Percentiles rank a stretch among this genome's conserved stretches.
These are phyloP conservation scores for Myxocyprinus asiaticus DNA, from an alignment of 2,113 vertebrate species.

Conservation along the genomic window DNA sequence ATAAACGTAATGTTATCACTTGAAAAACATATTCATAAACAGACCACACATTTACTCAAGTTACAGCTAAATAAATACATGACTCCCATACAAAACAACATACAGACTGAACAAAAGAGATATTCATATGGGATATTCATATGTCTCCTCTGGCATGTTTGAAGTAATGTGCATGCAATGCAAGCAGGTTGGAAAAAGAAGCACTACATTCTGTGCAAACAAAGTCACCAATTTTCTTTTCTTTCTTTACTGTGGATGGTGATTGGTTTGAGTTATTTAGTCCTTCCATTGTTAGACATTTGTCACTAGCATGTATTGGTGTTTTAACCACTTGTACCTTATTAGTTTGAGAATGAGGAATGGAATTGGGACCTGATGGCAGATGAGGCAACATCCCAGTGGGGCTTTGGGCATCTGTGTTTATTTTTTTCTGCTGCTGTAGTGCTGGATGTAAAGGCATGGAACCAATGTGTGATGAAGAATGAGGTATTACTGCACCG, in stretches of 20 bases:
- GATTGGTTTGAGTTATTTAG: constrained; percentile 10
- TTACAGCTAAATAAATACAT: neutral
- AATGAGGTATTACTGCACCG: neutral
- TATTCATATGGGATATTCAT: constrained; percentile 41
- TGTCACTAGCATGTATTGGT: neutral
- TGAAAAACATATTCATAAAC: neutral
- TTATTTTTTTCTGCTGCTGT: neutral
- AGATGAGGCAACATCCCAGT: neutral
- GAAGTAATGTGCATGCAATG: constrained; percentile 76
- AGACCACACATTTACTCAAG: too few relatives aligned
- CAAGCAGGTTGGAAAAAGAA: constrained; percentile 62
- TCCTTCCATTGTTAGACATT: neutral
- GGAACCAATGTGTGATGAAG: neutral
- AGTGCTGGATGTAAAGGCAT: neutral
- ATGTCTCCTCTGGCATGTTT: constrained; percentile 75
- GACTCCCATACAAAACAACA: neutral
- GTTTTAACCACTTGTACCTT: neutral
- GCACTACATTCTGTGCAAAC: constrained; percentile 70
- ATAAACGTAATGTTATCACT: neutral
- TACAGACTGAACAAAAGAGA: neutral
- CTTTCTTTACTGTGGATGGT: neutral
- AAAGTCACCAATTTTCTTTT: constrained; percentile 47
- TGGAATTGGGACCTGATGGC: neutral
- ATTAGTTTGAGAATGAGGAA: neutral
- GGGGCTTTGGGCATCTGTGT: neutral